These are phyloP conservation scores for Atethmia centrago DNA, from an alignment of 2,888 invertebrate species.

Conservation along the genomic window DNA sequence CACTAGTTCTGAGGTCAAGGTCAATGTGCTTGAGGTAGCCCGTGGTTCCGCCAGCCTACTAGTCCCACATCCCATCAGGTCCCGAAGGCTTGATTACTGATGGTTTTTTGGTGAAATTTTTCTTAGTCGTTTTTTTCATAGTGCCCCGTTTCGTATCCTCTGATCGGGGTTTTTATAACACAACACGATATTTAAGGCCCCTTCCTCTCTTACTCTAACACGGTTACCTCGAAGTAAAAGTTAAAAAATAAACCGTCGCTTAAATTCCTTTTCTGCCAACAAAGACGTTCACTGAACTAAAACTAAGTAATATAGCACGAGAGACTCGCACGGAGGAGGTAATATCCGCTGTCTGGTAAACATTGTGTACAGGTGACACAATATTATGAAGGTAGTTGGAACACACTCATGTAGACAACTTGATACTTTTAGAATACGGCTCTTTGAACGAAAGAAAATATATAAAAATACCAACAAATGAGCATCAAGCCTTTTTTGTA, in stretches of 20 bases:
- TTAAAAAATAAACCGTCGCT: not conserved
- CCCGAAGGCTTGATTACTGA: too few relatives aligned
- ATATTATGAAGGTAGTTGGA: conserved; percentile 14
- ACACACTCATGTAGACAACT: not conserved
- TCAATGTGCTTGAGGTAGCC: too few relatives aligned
- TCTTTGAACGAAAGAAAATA: not conserved
- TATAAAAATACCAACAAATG: not conserved
- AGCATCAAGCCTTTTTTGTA: not conserved
- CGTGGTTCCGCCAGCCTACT: too few relatives aligned
- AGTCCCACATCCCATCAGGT: too few relatives aligned
- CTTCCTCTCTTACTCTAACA: too few relatives aligned
- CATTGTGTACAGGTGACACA: conserved; percentile 29
- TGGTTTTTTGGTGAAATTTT: too few relatives aligned
- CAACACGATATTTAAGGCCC: too few relatives aligned
- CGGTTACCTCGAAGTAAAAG: not conserved
- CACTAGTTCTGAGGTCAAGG: too few relatives aligned
- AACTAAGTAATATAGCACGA: conserved; percentile 1
- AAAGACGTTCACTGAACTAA: conserved; percentile 14
- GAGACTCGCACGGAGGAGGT: not conserved
- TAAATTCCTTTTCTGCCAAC: not conserved
- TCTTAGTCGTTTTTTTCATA: too few relatives aligned
- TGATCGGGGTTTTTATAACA: too few relatives aligned
- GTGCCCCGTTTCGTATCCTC: too few relatives aligned
- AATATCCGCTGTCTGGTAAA: conserved; percentile 37
- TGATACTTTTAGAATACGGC: conserved; percentile 19